Evolutionary conservation across 2,888 invertebrate species (phyloP).

Genomic region (Acleris laterana): DNA sequence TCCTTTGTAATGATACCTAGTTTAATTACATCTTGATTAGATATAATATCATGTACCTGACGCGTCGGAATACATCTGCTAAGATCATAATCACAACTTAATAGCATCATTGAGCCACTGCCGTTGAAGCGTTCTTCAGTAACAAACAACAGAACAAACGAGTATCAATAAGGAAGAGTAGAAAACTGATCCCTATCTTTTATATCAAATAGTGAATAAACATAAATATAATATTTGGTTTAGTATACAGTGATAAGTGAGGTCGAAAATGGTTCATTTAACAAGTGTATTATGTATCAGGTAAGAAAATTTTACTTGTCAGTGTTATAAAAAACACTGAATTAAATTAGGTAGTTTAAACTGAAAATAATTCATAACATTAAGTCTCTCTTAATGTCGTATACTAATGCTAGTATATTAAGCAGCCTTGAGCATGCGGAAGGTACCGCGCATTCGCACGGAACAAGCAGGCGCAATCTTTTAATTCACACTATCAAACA

Average conservation of each 20-base stretch:
- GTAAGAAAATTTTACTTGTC: slow-evolving; percentile 46
- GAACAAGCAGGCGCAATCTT: slow-evolving; percentile 56
- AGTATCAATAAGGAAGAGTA: slow-evolving; percentile 12
- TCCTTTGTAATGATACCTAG: slow-evolving; percentile 23
- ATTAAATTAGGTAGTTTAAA: neutral
- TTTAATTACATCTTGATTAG: slow-evolving; percentile 57
- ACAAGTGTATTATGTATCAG: slow-evolving; percentile 53
- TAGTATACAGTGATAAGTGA: neutral
- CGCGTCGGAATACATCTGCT: slow-evolving; percentile 39
- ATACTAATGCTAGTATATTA: neutral
- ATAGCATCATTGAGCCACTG: slow-evolving; percentile 37
- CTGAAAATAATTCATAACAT: neutral
- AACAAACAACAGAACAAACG: neutral
- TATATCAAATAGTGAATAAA: neutral
- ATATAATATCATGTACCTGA: slow-evolving; percentile 46
- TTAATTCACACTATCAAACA: slow-evolving; percentile 62
- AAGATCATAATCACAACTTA: slow-evolving; percentile 40
- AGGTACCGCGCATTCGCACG: slow-evolving; percentile 50
- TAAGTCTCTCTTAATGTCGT: too few relatives aligned
- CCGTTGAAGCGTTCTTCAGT: slow-evolving; percentile 12
- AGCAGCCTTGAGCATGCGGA: slow-evolving; percentile 47
- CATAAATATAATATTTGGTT: neutral
- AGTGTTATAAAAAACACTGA: neutral
- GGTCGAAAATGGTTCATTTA: slow-evolving; percentile 54
- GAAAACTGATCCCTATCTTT: neutral